Conservation (phyloP, 1,140 invertebrate genomes). For the Zaprionus lachaisei region DNA sequence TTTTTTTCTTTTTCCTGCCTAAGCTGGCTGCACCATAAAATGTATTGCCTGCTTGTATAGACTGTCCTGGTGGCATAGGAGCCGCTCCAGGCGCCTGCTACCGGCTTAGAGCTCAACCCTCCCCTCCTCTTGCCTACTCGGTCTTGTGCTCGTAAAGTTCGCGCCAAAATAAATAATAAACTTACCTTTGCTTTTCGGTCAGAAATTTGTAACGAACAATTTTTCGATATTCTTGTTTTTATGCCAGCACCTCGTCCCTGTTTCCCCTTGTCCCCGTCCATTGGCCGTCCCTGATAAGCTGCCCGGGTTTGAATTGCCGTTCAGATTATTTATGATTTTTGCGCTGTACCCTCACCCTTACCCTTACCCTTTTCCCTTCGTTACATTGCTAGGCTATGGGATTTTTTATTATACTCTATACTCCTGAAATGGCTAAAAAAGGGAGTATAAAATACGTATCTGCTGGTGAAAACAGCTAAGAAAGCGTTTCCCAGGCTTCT, state of each 20-base stretch:
- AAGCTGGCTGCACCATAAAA: conserved; percentile 71
- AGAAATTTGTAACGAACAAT: conserved; percentile 57
- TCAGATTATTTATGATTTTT: conserved; percentile 73
- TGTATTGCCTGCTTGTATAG: not conserved
- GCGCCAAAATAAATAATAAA: conserved; percentile 82
- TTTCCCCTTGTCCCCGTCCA: conserved; percentile 27
- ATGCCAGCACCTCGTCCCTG: not conserved
- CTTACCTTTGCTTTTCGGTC: conserved; percentile 52
- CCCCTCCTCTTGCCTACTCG: not conserved
- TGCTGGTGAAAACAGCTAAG: not conserved
- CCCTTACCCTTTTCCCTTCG: not conserved
- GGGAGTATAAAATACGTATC: not conserved
- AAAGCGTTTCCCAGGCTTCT: not conserved
- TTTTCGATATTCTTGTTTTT: conserved; percentile 34
- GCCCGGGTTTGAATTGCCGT: conserved; percentile 30
- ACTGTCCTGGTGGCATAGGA: not conserved
- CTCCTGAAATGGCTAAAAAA: not conserved
- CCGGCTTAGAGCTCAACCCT: conserved; percentile 18
- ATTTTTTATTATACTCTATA: conserved; percentile 23
- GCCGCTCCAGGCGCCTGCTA: not conserved
- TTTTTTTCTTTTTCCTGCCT: conserved; percentile 49
- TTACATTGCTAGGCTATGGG: conserved; percentile 34
- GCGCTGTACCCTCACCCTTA: conserved; percentile 9
- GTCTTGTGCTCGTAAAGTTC: conserved; percentile 70
- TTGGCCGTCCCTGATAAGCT: conserved; percentile 67